A percentile compares a stretch with the other conserved stretches of the same genome.
Evolutionary conservation across 2,888 invertebrate genomes (phyloP).

Genomic region (Bombylius discolor): DNA sequence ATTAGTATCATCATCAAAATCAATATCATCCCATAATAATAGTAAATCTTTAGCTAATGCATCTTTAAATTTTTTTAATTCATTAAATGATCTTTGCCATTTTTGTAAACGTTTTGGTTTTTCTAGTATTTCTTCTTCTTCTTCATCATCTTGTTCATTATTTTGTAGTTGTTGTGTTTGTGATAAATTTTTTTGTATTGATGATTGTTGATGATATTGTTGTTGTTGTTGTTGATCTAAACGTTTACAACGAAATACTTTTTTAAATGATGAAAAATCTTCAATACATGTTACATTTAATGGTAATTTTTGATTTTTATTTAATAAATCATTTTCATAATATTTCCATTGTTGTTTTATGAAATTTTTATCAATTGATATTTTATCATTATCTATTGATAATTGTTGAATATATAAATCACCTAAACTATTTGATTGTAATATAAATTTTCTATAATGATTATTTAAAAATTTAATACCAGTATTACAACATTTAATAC

Average conservation of each 20-base stretch:
- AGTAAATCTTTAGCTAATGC: constrained; percentile 20
- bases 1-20: neutral
- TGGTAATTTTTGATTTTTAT: neutral
- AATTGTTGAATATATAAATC: constrained; percentile 19
- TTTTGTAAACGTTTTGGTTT: constrained; percentile 14
- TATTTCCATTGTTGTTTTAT: neutral
- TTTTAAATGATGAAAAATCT: constrained; percentile 18
- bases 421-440: constrained; percentile 27
- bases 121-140: neutral
- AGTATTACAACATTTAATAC: constrained; percentile 24
- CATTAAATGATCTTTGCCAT: constrained; percentile 21
- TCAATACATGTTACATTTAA: constrained; percentile 4
- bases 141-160: neutral
- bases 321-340: neutral
- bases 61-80: constrained; percentile 21
- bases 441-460: constrained; percentile 16
- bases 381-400: neutral
- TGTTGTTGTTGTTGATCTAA: constrained; percentile 4
- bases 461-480: constrained; percentile 23
- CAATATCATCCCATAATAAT: constrained; percentile 8
- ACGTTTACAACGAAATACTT: constrained; percentile 20
- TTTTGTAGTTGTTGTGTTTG: neutral
- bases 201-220: too few relatives aligned
- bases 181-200: neutral
- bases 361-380: neutral